Conservation (phyloP, 2,797 vertebrate species). For the Jordanella pulchra region DNA sequence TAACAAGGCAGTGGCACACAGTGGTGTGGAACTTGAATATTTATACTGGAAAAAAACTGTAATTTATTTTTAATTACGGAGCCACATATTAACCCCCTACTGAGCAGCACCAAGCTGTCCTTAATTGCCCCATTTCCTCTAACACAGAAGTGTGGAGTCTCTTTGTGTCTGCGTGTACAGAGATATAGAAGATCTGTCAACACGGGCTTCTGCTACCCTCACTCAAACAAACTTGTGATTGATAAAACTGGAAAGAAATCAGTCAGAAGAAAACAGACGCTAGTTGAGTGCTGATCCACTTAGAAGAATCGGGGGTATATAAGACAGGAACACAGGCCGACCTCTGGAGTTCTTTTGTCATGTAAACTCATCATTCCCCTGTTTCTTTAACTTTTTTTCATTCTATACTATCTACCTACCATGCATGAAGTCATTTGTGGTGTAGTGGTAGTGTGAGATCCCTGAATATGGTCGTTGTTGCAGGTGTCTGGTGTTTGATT, state of each 20-base stretch:
- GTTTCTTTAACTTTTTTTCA: conserved; percentile 5
- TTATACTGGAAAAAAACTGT: conserved; percentile 81
- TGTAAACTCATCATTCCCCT: conserved; percentile 15
- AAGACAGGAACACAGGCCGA: conserved; percentile 15
- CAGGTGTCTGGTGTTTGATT: background rate
- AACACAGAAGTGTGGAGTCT: conserved; percentile 67
- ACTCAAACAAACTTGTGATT: conserved; percentile 48
- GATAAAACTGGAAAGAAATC: conserved; percentile 52
- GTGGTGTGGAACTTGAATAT: conserved; percentile 77
- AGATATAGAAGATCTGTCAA: conserved; percentile 71
- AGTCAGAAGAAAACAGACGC: conserved; percentile 23
- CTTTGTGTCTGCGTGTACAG: conserved; percentile 18
- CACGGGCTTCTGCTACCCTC: conserved; percentile 67
- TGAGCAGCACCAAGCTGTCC: conserved; percentile 83
- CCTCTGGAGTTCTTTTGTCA: conserved; percentile 39
- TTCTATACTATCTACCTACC: too few species aligned
- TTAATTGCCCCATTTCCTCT: conserved; percentile 86
- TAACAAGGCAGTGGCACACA: conserved; percentile 74
- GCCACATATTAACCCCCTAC: conserved; percentile 84
- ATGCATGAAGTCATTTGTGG: background rate
- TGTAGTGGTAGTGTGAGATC: background rate
- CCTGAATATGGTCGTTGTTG: background rate
- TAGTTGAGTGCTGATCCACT: background rate
- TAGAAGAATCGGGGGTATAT: conserved; percentile 36
- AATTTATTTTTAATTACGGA: conserved; percentile 87